Conservation (phyloP, 2,888 invertebrate species). For the Trachelus iudaicus region DNA sequence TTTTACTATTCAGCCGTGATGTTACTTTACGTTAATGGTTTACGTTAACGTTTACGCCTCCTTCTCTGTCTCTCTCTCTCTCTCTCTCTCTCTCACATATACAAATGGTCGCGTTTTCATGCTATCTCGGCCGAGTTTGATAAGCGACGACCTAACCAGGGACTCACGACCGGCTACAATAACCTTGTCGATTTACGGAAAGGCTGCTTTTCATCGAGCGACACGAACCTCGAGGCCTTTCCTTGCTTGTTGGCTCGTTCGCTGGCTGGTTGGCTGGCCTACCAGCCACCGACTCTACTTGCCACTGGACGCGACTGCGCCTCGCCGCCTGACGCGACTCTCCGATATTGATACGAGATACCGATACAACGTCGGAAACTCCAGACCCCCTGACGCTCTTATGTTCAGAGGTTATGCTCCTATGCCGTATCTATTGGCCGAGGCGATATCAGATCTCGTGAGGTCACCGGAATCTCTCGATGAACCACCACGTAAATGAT, state of each 20-base stretch:
- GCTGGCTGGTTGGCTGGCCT: neutral
- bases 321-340: neutral
- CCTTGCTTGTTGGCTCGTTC: neutral
- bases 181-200: neutral
- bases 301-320: neutral
- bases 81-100: neutral
- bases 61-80: too few relatives aligned
- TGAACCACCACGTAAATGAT: neutral
- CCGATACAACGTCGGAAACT: neutral
- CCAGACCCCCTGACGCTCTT: neutral
- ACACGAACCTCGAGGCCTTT: neutral
- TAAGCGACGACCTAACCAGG: neutral
- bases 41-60: neutral
- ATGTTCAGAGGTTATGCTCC: neutral
- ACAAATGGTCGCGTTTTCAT: neutral
- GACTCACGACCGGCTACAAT: neutral
- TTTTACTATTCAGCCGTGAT: neutral
- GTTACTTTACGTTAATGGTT: neutral
- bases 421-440: neutral
- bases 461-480: neutral
- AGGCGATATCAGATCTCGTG: neutral
- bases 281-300: neutral
- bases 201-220: neutral
- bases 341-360: neutral
- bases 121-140: neutral